These are phyloP conservation scores for Esox masquinongy DNA, from an alignment of 2,797 vertebrate species.

Conservation along the genomic window DNA sequence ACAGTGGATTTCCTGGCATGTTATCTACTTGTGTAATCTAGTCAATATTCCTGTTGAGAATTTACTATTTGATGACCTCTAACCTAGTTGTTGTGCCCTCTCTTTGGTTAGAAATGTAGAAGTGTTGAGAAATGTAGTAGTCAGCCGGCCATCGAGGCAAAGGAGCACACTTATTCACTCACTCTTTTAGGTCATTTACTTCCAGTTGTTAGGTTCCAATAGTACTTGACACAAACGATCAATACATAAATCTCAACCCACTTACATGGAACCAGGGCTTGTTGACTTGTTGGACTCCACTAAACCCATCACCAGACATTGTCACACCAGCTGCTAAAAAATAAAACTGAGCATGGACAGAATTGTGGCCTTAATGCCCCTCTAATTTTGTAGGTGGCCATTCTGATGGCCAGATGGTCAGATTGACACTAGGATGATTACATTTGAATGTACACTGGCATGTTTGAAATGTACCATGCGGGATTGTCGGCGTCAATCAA, in stretches of 20 bases:
- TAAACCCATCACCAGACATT: too few relatives aligned
- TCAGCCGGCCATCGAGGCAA: neutral
- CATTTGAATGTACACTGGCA: too few relatives aligned
- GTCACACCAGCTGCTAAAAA: too few relatives aligned
- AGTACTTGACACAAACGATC: neutral
- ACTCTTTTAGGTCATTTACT: neutral
- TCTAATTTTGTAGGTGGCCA: too few relatives aligned
- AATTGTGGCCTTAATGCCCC: too few relatives aligned
- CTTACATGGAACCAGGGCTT: neutral
- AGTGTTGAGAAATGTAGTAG: slow-evolving; percentile 30
- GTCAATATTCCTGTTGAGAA: neutral
- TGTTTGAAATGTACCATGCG: too few relatives aligned
- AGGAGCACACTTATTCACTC: neutral
- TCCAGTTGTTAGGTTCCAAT: neutral
- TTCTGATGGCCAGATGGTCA: too few relatives aligned
- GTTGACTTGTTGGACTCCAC: neutral
- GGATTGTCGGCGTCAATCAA: too few relatives aligned
- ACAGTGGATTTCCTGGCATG: neutral
- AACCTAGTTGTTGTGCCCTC: slow-evolving; percentile 23
- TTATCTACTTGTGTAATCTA: neutral
- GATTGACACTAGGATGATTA: too few relatives aligned
- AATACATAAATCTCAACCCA: neutral
- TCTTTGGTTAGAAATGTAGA: slow-evolving; percentile 35
- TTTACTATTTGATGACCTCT: slow-evolving; percentile 29
- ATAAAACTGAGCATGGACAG: too few relatives aligned